phyloP scores from a whole-genome alignment of 1,140 invertebrate species.

The Amphibalanus amphitrite region DNA sequence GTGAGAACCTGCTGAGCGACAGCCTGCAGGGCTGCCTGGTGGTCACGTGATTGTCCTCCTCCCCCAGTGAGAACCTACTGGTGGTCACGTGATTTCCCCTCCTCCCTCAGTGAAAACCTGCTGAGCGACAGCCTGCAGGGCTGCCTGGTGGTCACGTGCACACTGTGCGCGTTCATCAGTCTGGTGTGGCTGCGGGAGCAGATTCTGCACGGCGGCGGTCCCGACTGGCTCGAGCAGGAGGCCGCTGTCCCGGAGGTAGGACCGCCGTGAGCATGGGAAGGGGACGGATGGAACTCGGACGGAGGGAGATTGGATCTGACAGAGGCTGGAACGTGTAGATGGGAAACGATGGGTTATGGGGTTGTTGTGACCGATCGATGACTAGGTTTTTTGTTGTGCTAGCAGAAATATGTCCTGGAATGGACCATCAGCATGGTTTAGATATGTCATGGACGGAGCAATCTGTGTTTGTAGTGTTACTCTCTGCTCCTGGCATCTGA shows the following conservation, averaged over 20 bases:
- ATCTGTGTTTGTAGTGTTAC: neutral
- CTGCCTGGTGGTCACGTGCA: conserved; percentile 90
- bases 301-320: too few relatives aligned
- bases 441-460: too few relatives aligned
- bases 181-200: conserved; percentile 95
- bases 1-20: conserved; percentile 78
- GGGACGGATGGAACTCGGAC: too few relatives aligned
- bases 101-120: conserved; percentile 51
- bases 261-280: too few relatives aligned
- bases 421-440: too few relatives aligned
- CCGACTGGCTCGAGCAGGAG: conserved; percentile 48
- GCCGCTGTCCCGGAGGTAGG: neutral
- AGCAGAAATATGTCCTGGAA: too few relatives aligned
- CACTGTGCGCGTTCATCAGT: conserved; percentile 89
- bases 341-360: too few relatives aligned
- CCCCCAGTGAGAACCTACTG: conserved; percentile 58
- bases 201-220: conserved; percentile 90
- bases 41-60: conserved; percentile 47
- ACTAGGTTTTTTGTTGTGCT: too few relatives aligned
- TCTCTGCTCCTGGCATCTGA: neutral
- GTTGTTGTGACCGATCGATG: too few relatives aligned
- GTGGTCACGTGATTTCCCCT: too few relatives aligned
- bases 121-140: conserved; percentile 87
- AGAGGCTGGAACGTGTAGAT: too few relatives aligned
- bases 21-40: conserved; percentile 93